Conservation (phyloP, 2,113 vertebrate species). For the Podarcis cretensis region DNA sequence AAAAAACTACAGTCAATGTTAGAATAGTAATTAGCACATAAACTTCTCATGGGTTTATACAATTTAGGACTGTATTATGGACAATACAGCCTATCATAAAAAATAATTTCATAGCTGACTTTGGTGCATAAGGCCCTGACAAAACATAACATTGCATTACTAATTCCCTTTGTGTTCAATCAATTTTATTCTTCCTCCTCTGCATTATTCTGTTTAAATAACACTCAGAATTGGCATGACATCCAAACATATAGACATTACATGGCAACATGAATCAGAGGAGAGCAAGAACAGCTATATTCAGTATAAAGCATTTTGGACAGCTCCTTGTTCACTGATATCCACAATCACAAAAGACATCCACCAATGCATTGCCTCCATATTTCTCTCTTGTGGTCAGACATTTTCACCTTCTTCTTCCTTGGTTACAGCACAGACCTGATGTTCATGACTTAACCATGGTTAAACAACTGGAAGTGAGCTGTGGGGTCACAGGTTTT, state of each 20-base stretch:
- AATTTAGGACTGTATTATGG: slow-evolving; percentile 12
- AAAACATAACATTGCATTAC: neutral
- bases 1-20: slow-evolving; percentile 1
- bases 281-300: neutral
- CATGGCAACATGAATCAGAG: neutral
- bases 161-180: neutral
- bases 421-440: neutral
- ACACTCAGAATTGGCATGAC: neutral
- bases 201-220: neutral
- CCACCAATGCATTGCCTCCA: neutral
- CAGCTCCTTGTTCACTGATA: neutral
- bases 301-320: neutral
- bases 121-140: neutral
- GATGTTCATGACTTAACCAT: neutral
- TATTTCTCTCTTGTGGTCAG: neutral
- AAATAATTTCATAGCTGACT: neutral
- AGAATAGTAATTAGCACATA: neutral
- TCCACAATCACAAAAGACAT: neutral
- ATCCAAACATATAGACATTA: neutral
- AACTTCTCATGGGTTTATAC: neutral
- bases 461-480: neutral
- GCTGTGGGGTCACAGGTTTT: neutral
- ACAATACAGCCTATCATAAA: neutral
- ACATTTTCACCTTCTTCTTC: neutral
- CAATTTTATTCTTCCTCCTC: neutral